Conservation (phyloP, 1,140 invertebrate genomes). For the Drosophila tsacasi region DNA sequence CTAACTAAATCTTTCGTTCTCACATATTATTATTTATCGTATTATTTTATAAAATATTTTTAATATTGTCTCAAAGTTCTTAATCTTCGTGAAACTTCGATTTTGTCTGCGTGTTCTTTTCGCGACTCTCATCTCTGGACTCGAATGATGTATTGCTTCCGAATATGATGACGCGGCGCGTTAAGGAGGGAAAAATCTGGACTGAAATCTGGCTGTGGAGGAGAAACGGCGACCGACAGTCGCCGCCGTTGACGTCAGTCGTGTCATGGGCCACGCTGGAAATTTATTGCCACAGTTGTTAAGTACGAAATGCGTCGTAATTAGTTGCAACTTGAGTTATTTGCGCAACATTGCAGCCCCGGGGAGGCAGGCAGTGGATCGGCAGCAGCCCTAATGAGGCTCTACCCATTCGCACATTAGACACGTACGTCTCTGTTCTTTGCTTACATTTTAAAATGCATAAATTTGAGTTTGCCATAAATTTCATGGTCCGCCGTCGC, state of each 20-base stretch:
- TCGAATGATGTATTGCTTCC: slow-evolving; percentile 82
- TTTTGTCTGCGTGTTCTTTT: slow-evolving; percentile 16
- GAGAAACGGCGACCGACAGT: slow-evolving; percentile 46
- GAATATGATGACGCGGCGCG: slow-evolving; percentile 82
- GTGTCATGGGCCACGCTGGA: slow-evolving; percentile 77
- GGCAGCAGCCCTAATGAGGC: slow-evolving; percentile 55
- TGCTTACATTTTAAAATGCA: slow-evolving; percentile 75
- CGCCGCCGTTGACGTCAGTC: slow-evolving; percentile 62
- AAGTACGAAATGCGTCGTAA: slow-evolving; percentile 82
- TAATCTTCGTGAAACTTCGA: background rate
- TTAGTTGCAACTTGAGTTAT: slow-evolving; percentile 84
- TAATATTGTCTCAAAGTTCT: background rate
- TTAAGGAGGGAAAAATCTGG: slow-evolving; percentile 60
- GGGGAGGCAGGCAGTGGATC: background rate
- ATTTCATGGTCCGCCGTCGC: slow-evolving; percentile 57
- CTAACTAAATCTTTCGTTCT: background rate
- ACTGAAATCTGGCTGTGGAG: slow-evolving; percentile 50
- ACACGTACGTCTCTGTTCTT: slow-evolving; percentile 71
- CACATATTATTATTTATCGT: background rate
- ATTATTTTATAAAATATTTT: background rate
- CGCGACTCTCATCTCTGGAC: slow-evolving; percentile 23
- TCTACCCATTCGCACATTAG: slow-evolving; percentile 73
- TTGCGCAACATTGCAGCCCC: slow-evolving; percentile 77
- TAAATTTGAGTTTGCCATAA: slow-evolving; percentile 72
- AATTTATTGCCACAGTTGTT: slow-evolving; percentile 82